Evolutionary conservation across 2,888 invertebrate genomes (phyloP), one percentile per base, ranked within the genome.

Genomic region (Bembecia ichneumoniformis): DNA sequence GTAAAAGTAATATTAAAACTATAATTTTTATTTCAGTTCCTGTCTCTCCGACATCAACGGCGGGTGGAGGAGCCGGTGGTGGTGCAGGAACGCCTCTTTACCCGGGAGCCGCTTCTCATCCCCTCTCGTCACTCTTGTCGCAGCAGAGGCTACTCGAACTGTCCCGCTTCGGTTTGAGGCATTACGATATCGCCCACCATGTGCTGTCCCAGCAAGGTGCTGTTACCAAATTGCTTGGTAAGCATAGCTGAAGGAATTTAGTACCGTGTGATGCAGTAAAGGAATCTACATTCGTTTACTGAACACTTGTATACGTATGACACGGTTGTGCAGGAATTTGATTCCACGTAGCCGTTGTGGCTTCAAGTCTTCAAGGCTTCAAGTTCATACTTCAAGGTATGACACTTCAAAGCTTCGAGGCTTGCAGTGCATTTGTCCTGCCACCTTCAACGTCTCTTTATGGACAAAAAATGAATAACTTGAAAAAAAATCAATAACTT

Each of bases 161-260:
- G 58, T 94, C 95, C 43, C 88, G 95, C 80, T 90, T 93, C 84
- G 90, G 95, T 59, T 87, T 96, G 59, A 89, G 96, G 58, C 96
- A 96, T 68, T 96, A 96, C 72, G 96, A 96, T 81, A 90, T 96
- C 68, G 96, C 96, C 3, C 94, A 95, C 68, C 96, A 96, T 71
- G 94, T 96, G 88, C 90, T 96, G 50, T 94, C 94, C 53, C 96
- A 96, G 87, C 96, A 96, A 87, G 96, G 96, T 66, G 96, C 96
- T 68, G 96, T 94, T 65, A 95, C 95, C 60, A 96, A 96, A 87
- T 89, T 96, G 72, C 88, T 96, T 74, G 96, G 96, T 96, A 84
- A 93, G 94, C 70, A 40, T 13, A 40, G 40, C n/a, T 40, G 11
- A 40, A 36, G 1, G 7, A 28, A 7, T 0, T 5, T 28, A 2